phyloP scores from a whole-genome alignment of 2,888 invertebrate genomes.

The Parascotia fuliginaria region DNA sequence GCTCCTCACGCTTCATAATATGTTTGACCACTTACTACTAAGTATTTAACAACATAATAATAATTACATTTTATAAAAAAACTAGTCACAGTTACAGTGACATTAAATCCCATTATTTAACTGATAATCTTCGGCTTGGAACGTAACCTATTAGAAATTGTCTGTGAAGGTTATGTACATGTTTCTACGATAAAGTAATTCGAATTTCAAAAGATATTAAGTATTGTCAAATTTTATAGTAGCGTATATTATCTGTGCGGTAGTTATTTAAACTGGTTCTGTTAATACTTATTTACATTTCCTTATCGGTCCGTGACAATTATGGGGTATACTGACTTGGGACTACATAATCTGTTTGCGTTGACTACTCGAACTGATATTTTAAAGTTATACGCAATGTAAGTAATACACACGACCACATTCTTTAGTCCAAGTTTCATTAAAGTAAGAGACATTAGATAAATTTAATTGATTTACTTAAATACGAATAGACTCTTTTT shows the following conservation, averaged over 20 bases:
- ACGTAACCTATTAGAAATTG: too few relatives aligned
- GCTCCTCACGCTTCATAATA: too few relatives aligned
- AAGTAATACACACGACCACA: slow-evolving; percentile 17
- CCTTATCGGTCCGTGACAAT: slow-evolving; percentile 27
- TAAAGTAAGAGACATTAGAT: slow-evolving; percentile 2
- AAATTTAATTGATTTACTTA: slow-evolving; percentile 3
- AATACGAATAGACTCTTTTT: background rate
- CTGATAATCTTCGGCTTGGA: too few relatives aligned
- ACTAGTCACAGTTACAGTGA: too few relatives aligned
- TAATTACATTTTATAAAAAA: too few relatives aligned
- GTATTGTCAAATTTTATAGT: too few relatives aligned
- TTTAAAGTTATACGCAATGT: slow-evolving; percentile 15
- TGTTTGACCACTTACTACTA: too few relatives aligned
- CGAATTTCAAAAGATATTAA: too few relatives aligned
- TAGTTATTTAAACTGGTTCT: slow-evolving; percentile 29
- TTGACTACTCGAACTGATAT: slow-evolving; percentile 30
- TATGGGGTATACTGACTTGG: slow-evolving; percentile 34
- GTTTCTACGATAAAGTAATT: too few relatives aligned
- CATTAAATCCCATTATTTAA: too few relatives aligned
- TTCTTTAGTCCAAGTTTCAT: slow-evolving; percentile 20
- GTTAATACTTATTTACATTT: slow-evolving; percentile 37
- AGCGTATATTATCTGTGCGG: slow-evolving; percentile 23
- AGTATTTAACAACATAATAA: too few relatives aligned
- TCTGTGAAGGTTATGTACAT: too few relatives aligned
- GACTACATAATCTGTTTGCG: slow-evolving; percentile 37